Evolutionary conservation across 2,797 vertebrate genomes (phyloP), one percentile per base, ranked within the genome.

Genomic region (Typhlichthys eigenmanni): DNA sequence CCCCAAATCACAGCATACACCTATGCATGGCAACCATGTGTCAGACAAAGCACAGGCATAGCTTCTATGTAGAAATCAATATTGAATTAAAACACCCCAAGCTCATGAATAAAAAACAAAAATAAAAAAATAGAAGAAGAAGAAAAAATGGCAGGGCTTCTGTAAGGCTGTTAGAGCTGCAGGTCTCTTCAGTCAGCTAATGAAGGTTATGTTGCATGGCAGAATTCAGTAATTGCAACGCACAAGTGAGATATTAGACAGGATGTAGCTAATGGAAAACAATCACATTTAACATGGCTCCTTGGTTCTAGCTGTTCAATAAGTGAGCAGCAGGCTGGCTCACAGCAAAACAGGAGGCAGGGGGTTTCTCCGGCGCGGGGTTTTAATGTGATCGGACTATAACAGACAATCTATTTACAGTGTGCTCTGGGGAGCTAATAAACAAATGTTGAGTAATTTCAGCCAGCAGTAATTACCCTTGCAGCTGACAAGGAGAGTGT

Each of bases 371-470:
- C 91, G 85, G 94, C 93, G 92, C 91, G 89, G 76, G 93, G 81
- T 95, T 98, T 97, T 98, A 98, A 98, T 97, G 95, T 95, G 96
- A 97, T 98, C 96, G 94, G 95, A 96, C 96, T 96, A 95, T 98
- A 98, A 97, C 95, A 97, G 95, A 98, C 96, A 97, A 98, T 98
- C 97, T 98, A 98, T 98, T 98, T 98, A 98, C 95, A 95, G 95
- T 95, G 93, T 95, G 94, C 96, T 98, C 97, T 94, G 91, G 97
- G 97, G 97, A 98, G 95, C 96, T 96, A 95, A 98, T 98, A 98
- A 98, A 98, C 96, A 97, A 98, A 98, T 98, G 97, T 97, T 97
- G 97, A 98, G 96, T 98, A 98, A 98, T 98, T 97, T 98, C 95
- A 98, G 97, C 96, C 97, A 98, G 95, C 95, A 96, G 96, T 98